Base-by-base conservation (phyloP, 2,888 invertebrate species). In the Amphipoea lucens region DNA sequence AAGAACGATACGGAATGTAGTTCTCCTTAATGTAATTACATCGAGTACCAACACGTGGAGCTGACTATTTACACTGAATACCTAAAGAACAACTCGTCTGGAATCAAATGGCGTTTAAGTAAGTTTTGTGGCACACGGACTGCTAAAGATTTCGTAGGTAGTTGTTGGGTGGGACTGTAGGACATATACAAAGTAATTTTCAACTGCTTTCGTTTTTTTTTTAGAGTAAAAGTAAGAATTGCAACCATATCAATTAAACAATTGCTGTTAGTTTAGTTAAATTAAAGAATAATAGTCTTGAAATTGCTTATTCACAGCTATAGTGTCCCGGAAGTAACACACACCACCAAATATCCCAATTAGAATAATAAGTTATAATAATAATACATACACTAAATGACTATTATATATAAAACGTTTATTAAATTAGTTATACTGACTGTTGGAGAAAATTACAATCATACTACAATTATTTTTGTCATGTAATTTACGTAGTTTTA, bases 21-120 rank as follows among this genome's bases (percentile, higher is more conserved):
- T 88, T 80, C 90, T 89, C 91, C 91, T 92, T 94, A 94, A 94
- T 93, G 94, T 94, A 93, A 95, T 94, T 94, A 94, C 91, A 89
- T 78, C 85, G 88, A 89, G 87, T 89, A 90, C 83, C 87, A 84
- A 85, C 87, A 88, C 89, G 83, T 83, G 83, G 77, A 79, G 79
- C 71, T 76, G 76, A 74, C 82, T 81, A 88, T 87, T 87, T 84
- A 89, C 82, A 88, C 86, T 78, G 81, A 88, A 89, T 89, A 89
- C 90, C 86, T 88, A 89, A 86, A 87, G 85, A 89, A 87, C 76
- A 78, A 74, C 76, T 85, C 76, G 81, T 88, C 88, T 79, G 87
- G 84, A 89, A 86, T 84, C 84, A 86, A 88, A 88, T 79, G 78
- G 68, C 76, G 78, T 79, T 82, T 74, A 77, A 78, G 67, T 76